Evolutionary conservation across 1,140 invertebrate species (phyloP), one percentile per base, ranked within the genome.

Genomic region (Apis dorsata): DNA sequence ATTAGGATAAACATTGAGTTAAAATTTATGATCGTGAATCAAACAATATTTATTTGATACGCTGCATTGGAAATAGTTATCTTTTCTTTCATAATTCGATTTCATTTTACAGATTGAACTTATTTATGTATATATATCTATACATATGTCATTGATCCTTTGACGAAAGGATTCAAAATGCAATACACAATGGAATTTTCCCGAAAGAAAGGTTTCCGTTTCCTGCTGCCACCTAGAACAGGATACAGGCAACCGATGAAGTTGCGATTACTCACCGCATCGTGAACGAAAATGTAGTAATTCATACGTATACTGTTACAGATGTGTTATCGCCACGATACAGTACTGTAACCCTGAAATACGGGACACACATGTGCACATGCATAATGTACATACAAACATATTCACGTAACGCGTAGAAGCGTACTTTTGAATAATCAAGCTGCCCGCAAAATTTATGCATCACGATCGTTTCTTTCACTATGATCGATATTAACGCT

Each of bases 181-280:
- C 12, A 19, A 59, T 15, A 15, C 21, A 49, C 7, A 53, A 3
- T 59, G 57, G 21, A 62, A 69, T 59, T 76, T 69, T 76, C 83
- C 28, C 44, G 55, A 21, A 65, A 34, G 63, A 28, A 34, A 60
- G 75, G 57, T 60, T 79, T 86, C 85, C 74, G 81, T 55, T 77
- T 81, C 72, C 85, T 84, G 83, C 73, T 85, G 83, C 83, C 83
- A 84, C 69, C 85, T 81, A 78, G 44, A 76, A 65, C 57, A 51
- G 81, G n/a, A 60, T 59, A 71, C 53, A 8, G 5, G 79, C 59
- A 83, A 83, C 80, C 75, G 59, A 55, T 11, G 79, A 68, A 76
- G 60, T 44, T 72, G 24, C 21, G 78, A 81, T 71, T 70, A 65
- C 57, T 59, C 63, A 24, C 28, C 28, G 17, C 51, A 53, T 17